These are phyloP conservation scores for Dryadula phaetusa DNA, from an alignment of 2,888 invertebrate species.

Conservation along the genomic window DNA sequence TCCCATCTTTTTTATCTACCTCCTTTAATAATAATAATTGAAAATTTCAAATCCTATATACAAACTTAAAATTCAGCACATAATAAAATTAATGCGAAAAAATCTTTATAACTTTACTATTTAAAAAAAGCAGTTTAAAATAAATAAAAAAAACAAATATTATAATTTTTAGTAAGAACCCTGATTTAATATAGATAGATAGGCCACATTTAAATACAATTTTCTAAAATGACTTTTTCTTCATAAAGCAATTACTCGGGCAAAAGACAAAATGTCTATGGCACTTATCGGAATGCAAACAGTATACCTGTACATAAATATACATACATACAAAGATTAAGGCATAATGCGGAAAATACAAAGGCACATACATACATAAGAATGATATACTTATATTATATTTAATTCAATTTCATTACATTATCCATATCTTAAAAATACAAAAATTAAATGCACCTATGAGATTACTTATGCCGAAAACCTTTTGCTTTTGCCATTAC, in stretches of 20 bases:
- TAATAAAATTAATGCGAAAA: background rate
- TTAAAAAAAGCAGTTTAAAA: background rate
- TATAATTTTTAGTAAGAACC: background rate
- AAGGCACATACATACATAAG: constrained; percentile 23
- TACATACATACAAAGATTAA: background rate
- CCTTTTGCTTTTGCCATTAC: constrained; percentile 7
- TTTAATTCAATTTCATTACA: constrained; percentile 1
- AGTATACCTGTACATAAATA: background rate
- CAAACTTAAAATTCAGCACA: background rate
- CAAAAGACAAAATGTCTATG: constrained; percentile 15
- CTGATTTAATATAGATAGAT: background rate
- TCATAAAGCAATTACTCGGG: background rate
- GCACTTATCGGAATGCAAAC: constrained; percentile 7
- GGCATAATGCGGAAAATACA: constrained; percentile 7
- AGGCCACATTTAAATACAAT: constrained; percentile 11
- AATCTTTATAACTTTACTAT: background rate
- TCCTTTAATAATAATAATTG: background rate
- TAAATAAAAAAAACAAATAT: background rate
- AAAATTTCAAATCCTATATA: background rate
- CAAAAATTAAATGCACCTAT: constrained; percentile 20
- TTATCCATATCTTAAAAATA: constrained; percentile 1
- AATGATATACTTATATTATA: constrained; percentile 19
- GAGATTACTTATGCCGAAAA: constrained; percentile 14
- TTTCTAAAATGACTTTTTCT: background rate
- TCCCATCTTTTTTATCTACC: background rate